Evolutionary conservation across 1,140 invertebrate genomes (phyloP).

Genomic region (Anastrepha obliqua): DNA sequence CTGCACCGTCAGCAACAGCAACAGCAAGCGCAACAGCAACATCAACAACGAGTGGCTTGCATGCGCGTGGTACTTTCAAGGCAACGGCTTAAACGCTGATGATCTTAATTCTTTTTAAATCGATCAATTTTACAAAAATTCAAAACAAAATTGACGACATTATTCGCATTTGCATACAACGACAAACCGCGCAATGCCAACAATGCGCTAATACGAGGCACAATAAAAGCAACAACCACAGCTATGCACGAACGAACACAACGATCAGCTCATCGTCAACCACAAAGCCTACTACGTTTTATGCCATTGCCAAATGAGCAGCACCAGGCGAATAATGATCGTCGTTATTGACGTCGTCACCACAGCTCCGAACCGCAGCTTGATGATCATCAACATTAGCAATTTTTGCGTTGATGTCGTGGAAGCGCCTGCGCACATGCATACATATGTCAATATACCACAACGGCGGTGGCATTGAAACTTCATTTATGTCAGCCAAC

Average conservation of each 20-base stretch:
- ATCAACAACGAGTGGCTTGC: too few species aligned
- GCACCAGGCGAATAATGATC: neutral
- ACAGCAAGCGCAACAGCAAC: neutral
- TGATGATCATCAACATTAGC: neutral
- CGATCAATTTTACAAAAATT: conserved; percentile 44
- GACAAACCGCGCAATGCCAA: conserved; percentile 4
- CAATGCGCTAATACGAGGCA: neutral
- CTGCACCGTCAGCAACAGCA: neutral
- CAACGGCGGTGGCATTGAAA: conserved; percentile 33
- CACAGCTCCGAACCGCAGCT: neutral
- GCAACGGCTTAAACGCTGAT: conserved; percentile 25
- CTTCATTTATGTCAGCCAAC: conserved; percentile 49
- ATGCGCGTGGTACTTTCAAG: neutral
- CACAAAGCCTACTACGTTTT: neutral
- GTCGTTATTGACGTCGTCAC: neutral
- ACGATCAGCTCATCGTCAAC: neutral
- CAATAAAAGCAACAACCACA: neutral
- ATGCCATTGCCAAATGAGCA: neutral
- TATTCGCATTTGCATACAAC: conserved; percentile 41
- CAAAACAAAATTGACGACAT: conserved; percentile 48
- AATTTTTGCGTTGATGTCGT: conserved; percentile 32
- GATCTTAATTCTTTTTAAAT: conserved; percentile 53
- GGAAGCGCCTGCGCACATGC: conserved; percentile 46
- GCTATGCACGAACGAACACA: neutral
- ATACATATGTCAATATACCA: conserved; percentile 43